These are phyloP conservation scores for Morpho deidamia DNA, from an alignment of 2,888 invertebrate genomes.

Conservation along the genomic window DNA sequence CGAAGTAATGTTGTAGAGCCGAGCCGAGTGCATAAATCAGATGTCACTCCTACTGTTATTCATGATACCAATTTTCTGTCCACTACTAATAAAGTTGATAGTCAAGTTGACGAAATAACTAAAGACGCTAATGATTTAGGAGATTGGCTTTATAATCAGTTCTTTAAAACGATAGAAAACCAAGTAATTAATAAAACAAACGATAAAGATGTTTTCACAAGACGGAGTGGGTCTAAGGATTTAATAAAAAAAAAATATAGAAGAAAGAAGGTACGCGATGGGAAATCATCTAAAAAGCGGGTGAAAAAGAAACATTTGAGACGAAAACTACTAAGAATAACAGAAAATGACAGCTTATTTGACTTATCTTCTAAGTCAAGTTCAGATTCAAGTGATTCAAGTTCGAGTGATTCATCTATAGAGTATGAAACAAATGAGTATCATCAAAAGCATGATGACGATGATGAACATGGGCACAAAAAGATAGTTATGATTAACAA, in stretches of 20 bases:
- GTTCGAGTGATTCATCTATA: conserved; percentile 29
- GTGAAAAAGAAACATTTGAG: conserved; percentile 32
- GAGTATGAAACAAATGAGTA: conserved; percentile 16
- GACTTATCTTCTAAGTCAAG: conserved; percentile 37
- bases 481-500: conserved; percentile 58
- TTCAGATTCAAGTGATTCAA: conserved; percentile 31
- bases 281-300: conserved; percentile 34
- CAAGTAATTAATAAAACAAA: conserved; percentile 60
- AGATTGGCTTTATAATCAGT: conserved; percentile 69
- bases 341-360: conserved; percentile 61
- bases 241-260: conserved; percentile 15
- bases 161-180: conserved; percentile 65
- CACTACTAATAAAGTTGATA: conserved; percentile 31
- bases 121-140: conserved; percentile 59
- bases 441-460: conserved; percentile 15
- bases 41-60: conserved; percentile 3
- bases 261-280: conserved; percentile 12
- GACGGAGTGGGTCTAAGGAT: conserved; percentile 39
- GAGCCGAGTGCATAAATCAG: conserved; percentile 26
- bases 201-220: conserved; percentile 34
- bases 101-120: conserved; percentile 43
- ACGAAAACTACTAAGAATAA: conserved; percentile 52
- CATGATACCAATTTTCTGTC: conserved; percentile 27
- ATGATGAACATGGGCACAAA: conserved; percentile 52
- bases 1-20: conserved; percentile 37